Conservation (phyloP, 2,888 invertebrate genomes). For the Chrysopilus asiliformis region DNA sequence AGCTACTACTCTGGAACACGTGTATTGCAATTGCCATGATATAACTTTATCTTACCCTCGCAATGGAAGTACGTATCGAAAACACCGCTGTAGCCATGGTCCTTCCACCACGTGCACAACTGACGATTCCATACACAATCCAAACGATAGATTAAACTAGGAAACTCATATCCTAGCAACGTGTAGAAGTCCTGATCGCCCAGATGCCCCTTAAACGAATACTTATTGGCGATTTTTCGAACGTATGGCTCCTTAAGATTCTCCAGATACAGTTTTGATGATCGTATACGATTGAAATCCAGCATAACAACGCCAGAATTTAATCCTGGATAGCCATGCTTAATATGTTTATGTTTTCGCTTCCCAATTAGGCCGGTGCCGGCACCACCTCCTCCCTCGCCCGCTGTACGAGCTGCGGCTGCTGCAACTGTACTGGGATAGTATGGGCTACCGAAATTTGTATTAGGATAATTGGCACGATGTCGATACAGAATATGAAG, state of each 20-base stretch:
- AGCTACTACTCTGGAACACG: constrained; percentile 44
- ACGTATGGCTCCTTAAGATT: constrained; percentile 42
- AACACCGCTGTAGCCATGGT: constrained; percentile 56
- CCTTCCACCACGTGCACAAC: constrained; percentile 68
- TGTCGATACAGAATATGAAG: constrained; percentile 57
- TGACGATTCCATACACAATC: constrained; percentile 73
- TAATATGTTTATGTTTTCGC: constrained; percentile 17
- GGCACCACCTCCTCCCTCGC: too few relatives aligned
- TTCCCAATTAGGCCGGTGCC: too few relatives aligned
- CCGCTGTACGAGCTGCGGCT: too few relatives aligned
- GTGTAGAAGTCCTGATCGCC: constrained; percentile 78
- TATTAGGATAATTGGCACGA: constrained; percentile 47
- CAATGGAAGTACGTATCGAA: constrained; percentile 61
- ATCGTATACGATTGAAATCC: constrained; percentile 50
- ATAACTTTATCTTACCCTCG: constrained; percentile 47
- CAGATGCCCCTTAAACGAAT: constrained; percentile 55
- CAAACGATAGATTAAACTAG: constrained; percentile 54
- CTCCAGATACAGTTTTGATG: constrained; percentile 45
- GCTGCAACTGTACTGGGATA: constrained; percentile 20
- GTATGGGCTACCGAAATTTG: constrained; percentile 42
- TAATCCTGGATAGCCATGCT: constrained; percentile 55
- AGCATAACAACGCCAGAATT: constrained; percentile 69
- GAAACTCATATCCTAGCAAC: constrained; percentile 52
- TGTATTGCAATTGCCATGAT: constrained; percentile 67
- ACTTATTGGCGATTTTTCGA: constrained; percentile 43